phyloP scores from a whole-genome alignment of 2,113 vertebrate species.

The Hippocampus mohnikei region DNA sequence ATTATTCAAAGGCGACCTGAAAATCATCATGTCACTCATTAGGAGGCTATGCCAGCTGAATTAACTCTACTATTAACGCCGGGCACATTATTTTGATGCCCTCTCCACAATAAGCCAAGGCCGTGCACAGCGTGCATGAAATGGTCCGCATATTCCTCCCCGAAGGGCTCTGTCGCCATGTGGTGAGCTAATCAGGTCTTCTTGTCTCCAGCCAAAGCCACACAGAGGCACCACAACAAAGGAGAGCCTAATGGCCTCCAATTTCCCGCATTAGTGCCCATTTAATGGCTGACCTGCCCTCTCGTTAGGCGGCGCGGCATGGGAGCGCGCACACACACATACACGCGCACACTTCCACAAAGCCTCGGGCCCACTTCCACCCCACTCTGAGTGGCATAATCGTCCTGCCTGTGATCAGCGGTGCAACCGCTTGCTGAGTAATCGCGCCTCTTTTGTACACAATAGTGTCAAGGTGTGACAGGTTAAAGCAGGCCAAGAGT shows the following conservation, averaged over 20 bases:
- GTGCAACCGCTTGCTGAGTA: slow-evolving; percentile 65
- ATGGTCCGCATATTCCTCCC: slow-evolving; percentile 48
- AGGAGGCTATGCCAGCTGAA: background rate
- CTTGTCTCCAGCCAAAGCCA: slow-evolving; percentile 56
- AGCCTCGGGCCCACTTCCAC: slow-evolving; percentile 53
- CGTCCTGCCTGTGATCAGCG: slow-evolving; percentile 58
- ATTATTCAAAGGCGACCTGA: background rate
- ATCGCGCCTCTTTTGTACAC: slow-evolving; percentile 48
- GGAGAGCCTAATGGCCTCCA: slow-evolving; percentile 70
- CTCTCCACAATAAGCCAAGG: background rate
- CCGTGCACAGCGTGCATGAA: slow-evolving; percentile 25
- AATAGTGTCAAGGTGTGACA: slow-evolving; percentile 6
- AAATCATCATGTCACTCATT: background rate
- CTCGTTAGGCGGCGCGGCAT: slow-evolving; percentile 68
- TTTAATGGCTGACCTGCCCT: slow-evolving; percentile 74
- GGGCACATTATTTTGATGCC: background rate
- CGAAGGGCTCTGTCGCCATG: slow-evolving; percentile 33
- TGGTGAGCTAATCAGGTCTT: slow-evolving; percentile 62
- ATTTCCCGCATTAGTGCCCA: slow-evolving; percentile 74
- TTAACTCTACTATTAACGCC: background rate
- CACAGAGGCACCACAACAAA: slow-evolving; percentile 71
- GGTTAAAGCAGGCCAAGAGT: slow-evolving; percentile 1
- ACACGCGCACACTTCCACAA: slow-evolving; percentile 24
- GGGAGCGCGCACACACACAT: slow-evolving; percentile 37
- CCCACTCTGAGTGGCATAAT: slow-evolving; percentile 65